phyloP scores from a whole-genome alignment of 2,113 vertebrate genomes.

The Bucco capensis region DNA sequence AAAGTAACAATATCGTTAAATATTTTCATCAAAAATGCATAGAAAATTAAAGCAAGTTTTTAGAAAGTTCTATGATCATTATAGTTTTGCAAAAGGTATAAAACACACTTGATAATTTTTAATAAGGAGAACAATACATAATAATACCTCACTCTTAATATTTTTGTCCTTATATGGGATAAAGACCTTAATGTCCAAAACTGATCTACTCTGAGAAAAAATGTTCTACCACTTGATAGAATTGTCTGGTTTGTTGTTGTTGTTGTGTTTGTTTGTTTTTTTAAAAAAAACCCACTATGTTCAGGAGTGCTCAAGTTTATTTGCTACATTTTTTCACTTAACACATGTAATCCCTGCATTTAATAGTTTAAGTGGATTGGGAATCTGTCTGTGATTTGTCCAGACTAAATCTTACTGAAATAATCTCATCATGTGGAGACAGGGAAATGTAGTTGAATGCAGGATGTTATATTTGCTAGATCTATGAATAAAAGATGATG shows the following conservation, averaged over 20 bases:
- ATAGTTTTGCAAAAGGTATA: neutral
- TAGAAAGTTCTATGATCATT: neutral
- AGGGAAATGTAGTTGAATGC: neutral
- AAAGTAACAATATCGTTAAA: neutral
- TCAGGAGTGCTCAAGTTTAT: neutral
- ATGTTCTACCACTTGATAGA: neutral
- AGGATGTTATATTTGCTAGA: neutral
- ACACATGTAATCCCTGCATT: neutral
- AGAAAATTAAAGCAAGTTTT: neutral
- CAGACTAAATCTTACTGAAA: neutral
- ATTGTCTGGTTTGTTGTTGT: too few relatives aligned
- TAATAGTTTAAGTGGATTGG: constrained; percentile 22
- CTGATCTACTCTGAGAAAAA: neutral
- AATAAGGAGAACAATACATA: neutral
- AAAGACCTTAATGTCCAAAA: neutral
- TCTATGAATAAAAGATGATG: neutral
- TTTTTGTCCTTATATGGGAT: neutral
- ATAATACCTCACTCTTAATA: neutral
- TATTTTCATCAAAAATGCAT: neutral
- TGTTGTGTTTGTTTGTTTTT: too few relatives aligned
- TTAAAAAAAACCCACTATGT: neutral
- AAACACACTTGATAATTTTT: neutral
- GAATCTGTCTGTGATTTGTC: neutral
- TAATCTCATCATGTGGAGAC: neutral
- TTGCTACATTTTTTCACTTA: neutral